These are phyloP conservation scores for Desoria tigrina DNA, from an alignment of 2,888 invertebrate species.

Conservation along the genomic window DNA sequence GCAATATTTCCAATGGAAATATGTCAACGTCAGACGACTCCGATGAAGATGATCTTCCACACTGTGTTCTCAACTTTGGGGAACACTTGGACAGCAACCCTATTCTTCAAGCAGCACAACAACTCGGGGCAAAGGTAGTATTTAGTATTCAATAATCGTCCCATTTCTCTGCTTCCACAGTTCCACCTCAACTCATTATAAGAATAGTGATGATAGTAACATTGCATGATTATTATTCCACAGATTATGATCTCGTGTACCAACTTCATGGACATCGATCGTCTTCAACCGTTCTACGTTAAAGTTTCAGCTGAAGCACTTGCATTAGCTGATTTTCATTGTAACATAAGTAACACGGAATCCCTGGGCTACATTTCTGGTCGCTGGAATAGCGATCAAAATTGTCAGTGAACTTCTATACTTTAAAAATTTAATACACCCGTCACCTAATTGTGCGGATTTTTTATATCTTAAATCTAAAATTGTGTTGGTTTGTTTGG, in stretches of 20 bases:
- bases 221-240: conserved; percentile 13
- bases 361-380: conserved; percentile 95
- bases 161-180: neutral
- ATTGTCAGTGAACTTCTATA: conserved; percentile 70
- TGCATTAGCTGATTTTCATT: conserved; percentile 73
- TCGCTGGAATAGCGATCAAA: conserved; percentile 89
- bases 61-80: conserved; percentile 52
- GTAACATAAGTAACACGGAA: conserved; percentile 89
- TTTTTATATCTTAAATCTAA: neutral
- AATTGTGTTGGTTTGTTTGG: neutral
- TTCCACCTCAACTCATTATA: neutral
- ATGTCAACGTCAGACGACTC: conserved; percentile 46
- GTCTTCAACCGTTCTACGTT: conserved; percentile 85
- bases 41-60: conserved; percentile 45
- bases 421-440: too few species aligned
- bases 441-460: neutral
- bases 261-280: conserved; percentile 52
- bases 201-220: neutral
- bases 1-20: conserved; percentile 52
- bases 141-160: neutral
- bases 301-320: conserved; percentile 67
- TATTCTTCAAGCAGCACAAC: conserved; percentile 48
- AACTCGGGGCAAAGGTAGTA: conserved; percentile 52
- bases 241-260: conserved; percentile 53
- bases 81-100: conserved; percentile 52